These are phyloP conservation scores for Neuroscelio doddi DNA, from an alignment of 2,888 invertebrate species.

Conservation along the genomic window DNA sequence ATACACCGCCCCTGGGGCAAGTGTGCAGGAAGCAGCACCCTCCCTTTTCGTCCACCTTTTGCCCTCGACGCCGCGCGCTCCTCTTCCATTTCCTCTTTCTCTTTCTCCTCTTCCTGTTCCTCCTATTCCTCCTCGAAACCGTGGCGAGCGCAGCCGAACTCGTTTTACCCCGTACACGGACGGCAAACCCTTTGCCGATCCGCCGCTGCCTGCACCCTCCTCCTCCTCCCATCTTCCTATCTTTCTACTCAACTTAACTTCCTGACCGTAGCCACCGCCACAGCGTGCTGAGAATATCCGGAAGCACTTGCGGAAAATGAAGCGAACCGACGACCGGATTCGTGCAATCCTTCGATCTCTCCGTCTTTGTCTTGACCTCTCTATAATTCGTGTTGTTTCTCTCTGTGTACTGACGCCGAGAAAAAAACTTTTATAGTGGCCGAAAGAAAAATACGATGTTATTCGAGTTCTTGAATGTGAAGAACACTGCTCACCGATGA, in stretches of 20 bases:
- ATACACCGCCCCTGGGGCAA: constrained; percentile 70
- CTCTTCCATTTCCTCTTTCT: constrained; percentile 39
- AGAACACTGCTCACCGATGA: constrained; percentile 22
- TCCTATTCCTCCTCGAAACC: constrained; percentile 17
- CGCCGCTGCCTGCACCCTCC: not conserved
- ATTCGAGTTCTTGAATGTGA: constrained; percentile 36
- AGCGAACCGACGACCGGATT: constrained; percentile 56
- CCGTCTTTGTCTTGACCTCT: constrained; percentile 12
- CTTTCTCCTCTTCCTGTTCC: constrained; percentile 33
- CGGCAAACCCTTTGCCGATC: constrained; percentile 39
- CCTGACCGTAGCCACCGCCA: constrained; percentile 56
- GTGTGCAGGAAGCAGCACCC: constrained; percentile 68
- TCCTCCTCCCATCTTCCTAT: constrained; percentile 36
- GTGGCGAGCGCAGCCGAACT: constrained; percentile 16
- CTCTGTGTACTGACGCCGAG: constrained; percentile 28
- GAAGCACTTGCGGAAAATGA: constrained; percentile 67
- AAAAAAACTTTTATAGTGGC: constrained; percentile 36
- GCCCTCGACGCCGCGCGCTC: constrained; percentile 5
- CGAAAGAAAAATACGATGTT: constrained; percentile 42
- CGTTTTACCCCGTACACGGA: constrained; percentile 33
- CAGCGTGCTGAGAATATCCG: constrained; percentile 66
- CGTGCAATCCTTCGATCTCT: constrained; percentile 44
- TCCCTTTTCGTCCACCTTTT: constrained; percentile 48
- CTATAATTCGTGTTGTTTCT: not conserved
- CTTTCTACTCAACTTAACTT: constrained; percentile 62